Evolutionary conservation across 2,888 invertebrate genomes (phyloP).

Genomic region (Trimorus sp.): DNA sequence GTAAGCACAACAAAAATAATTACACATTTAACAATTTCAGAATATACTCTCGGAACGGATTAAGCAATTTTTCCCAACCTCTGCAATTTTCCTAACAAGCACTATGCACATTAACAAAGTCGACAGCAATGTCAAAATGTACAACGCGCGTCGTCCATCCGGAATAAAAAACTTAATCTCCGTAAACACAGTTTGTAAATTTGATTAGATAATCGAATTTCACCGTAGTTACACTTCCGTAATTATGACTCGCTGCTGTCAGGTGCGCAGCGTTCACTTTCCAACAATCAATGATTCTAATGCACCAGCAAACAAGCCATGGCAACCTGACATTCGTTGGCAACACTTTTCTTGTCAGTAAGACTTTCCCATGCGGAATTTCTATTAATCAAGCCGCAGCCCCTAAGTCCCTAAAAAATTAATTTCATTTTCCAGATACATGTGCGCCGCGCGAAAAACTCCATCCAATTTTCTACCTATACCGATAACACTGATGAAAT

Average conservation of each 20-base stretch:
- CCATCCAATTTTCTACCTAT: conserved; percentile 20
- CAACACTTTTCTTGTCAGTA: conserved; percentile 34
- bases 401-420: conserved; percentile 1
- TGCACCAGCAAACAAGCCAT: conserved; percentile 58
- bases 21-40: too few relatives aligned
- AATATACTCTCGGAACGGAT: too few relatives aligned
- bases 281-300: conserved; percentile 59
- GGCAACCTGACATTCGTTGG: conserved; percentile 53
- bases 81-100: background rate
- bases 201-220: conserved; percentile 22
- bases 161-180: conserved; percentile 25
- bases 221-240: conserved; percentile 15
- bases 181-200: conserved; percentile 21
- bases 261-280: conserved; percentile 52
- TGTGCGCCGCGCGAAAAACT: conserved; percentile 5
- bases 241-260: conserved; percentile 34
- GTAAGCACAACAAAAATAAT: too few relatives aligned
- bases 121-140: too few relatives aligned
- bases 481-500: conserved; percentile 11
- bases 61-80: background rate
- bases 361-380: conserved; percentile 15
- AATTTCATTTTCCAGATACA: conserved; percentile 21
- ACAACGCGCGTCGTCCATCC: too few relatives aligned
- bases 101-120: too few relatives aligned
- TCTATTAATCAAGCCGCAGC: conserved; percentile 5